Conservation (phyloP, 2,888 invertebrate genomes). For the Drosophila melanosoma region DNA sequence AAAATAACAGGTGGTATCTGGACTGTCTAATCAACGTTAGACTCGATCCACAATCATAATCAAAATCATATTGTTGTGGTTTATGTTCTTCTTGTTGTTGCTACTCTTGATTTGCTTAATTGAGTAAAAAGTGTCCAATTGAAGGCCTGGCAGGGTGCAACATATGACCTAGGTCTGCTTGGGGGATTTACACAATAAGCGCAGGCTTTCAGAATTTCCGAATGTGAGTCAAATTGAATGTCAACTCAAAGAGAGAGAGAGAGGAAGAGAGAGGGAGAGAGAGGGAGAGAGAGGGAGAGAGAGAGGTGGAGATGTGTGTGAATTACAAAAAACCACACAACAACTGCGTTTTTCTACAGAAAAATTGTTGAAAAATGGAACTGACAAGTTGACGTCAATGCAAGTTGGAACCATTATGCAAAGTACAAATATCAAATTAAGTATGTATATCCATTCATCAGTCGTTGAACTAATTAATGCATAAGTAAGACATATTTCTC, state of each 20-base stretch:
- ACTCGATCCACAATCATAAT: constrained; percentile 26
- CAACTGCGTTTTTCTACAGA: constrained; percentile 40
- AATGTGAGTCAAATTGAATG: constrained; percentile 80
- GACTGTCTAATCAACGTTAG: constrained; percentile 13
- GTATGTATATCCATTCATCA: constrained; percentile 10
- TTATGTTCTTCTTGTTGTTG: constrained; percentile 16
- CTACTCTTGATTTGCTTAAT: constrained; percentile 82
- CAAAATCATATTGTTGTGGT: constrained; percentile 25
- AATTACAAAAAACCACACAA: constrained; percentile 33
- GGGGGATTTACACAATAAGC: constrained; percentile 20
- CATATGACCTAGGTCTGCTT: constrained; percentile 50
- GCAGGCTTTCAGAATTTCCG: constrained; percentile 62
- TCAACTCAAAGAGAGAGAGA: constrained; percentile 36
- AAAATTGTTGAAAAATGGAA: constrained; percentile 3
- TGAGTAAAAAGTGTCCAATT: constrained; percentile 79
- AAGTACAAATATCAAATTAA: neutral
- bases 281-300: neutral
- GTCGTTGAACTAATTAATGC: constrained; percentile 12
- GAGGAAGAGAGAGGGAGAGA: neutral
- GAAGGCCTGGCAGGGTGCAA: constrained; percentile 61
- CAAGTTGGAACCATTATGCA: constrained; percentile 5
- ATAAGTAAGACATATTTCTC: constrained; percentile 7
- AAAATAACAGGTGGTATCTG: constrained; percentile 7
- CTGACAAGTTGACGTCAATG: constrained; percentile 45
- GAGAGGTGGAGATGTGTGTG: constrained; percentile 1